phyloP scores from a whole-genome alignment of 2,113 vertebrate species.

The Crocuta crocuta region DNA sequence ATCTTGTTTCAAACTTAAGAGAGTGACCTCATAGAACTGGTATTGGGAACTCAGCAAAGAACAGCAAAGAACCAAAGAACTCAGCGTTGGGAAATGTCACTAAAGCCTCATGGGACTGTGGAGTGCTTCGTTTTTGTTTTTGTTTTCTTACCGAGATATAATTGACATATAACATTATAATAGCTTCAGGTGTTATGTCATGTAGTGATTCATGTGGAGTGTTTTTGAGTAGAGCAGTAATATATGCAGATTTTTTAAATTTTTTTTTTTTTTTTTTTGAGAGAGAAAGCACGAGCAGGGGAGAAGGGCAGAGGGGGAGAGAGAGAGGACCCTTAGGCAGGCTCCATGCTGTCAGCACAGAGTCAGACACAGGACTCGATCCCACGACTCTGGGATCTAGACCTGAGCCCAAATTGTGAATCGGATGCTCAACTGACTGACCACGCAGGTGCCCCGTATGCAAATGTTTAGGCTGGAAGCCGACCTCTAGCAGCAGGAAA shows the following conservation, averaged over 20 bases:
- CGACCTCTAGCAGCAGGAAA: background rate
- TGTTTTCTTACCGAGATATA: background rate
- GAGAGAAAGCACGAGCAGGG: too few species aligned
- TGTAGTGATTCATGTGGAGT: background rate
- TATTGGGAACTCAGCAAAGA: too few species aligned
- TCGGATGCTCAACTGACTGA: too few species aligned
- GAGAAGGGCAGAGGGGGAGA: too few species aligned
- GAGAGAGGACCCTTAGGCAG: too few species aligned
- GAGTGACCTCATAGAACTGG: accelerated
- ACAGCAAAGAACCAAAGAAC: background rate
- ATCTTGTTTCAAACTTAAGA: background rate
- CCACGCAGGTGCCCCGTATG: too few species aligned
- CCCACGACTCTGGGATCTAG: too few species aligned
- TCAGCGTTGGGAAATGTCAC: background rate
- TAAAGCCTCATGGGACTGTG: background rate
- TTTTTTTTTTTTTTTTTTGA: too few species aligned
- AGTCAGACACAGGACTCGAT: too few species aligned
- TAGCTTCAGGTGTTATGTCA: background rate
- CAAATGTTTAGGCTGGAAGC: background rate
- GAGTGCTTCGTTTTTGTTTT: too few species aligned
- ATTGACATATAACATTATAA: background rate
- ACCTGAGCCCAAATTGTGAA: too few species aligned
- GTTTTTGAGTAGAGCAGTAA: background rate
- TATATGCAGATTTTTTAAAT: background rate
- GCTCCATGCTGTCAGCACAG: too few species aligned